phyloP scores from a whole-genome alignment of 2,888 invertebrate species.

The Allygus modestus region DNA sequence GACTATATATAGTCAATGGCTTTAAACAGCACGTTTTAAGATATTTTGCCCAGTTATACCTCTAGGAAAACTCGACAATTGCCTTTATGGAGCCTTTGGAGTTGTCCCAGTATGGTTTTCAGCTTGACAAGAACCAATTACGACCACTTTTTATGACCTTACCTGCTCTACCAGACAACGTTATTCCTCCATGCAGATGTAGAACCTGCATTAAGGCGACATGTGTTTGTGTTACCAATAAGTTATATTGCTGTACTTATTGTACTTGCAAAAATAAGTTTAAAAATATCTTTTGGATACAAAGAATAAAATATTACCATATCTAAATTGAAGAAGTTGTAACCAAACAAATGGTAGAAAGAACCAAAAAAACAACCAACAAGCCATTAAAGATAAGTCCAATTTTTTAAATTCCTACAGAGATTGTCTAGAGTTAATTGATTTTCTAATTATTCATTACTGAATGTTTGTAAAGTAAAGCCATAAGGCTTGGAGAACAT shows the following conservation, averaged over 20 bases:
- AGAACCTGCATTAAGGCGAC: not conserved
- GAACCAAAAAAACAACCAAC: too few species aligned
- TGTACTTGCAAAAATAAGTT: conserved; percentile 5
- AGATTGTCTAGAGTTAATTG: too few species aligned
- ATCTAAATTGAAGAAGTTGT: too few species aligned
- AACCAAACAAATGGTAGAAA: too few species aligned
- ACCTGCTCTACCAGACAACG: not conserved
- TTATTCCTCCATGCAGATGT: not conserved
- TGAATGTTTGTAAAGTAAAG: too few species aligned
- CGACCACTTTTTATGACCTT: not conserved
- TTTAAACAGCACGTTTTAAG: not conserved
- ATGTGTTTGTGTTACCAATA: not conserved
- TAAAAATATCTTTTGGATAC: too few species aligned
- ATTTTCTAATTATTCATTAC: too few species aligned
- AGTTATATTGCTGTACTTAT: not conserved
- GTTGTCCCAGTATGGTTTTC: not conserved
- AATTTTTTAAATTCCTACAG: too few species aligned
- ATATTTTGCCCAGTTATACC: not conserved
- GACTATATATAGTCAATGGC: too few species aligned
- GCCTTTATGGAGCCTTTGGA: not conserved
- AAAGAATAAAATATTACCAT: too few species aligned
- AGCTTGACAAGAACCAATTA: not conserved
- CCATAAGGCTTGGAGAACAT: too few species aligned
- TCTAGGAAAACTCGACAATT: not conserved
- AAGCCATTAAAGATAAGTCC: too few species aligned